Evolutionary conservation across 2,888 invertebrate genomes (phyloP).

Genomic region (Patella pellucida): DNA sequence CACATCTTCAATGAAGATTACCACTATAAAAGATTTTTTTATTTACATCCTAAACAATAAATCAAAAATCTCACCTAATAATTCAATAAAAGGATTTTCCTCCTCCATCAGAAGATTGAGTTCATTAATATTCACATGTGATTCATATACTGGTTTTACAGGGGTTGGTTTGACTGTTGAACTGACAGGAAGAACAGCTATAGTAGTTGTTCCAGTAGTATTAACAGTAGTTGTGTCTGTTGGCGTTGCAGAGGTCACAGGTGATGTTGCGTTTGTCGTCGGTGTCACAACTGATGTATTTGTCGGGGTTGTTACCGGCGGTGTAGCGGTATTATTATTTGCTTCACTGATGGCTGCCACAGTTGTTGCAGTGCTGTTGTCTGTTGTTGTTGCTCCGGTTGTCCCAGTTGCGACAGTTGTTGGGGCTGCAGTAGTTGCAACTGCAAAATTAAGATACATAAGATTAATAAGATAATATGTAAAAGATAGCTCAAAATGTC

Average conservation of each 20-base stretch:
- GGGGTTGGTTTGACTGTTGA: no score
- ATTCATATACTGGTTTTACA: no score
- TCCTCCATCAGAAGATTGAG: constrained; percentile 20
- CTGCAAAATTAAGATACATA: not conserved
- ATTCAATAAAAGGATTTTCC: constrained; percentile 14
- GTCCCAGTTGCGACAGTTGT: not conserved
- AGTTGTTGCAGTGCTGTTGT: not conserved
- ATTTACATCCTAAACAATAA: no score
- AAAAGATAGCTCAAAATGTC: no score
- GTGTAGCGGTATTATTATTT: not conserved
- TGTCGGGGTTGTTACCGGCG: constrained; percentile 13
- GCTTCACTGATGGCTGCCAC: not conserved
- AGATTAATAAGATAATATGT: no score
- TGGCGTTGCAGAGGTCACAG: not conserved
- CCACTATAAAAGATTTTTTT: no score
- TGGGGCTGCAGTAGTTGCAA: not conserved
- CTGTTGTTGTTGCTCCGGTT: not conserved
- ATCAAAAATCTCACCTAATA: constrained; percentile 6
- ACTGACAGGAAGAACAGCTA: not conserved
- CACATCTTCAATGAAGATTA: no score
- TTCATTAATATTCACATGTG: constrained; percentile 13
- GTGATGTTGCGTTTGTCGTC: not conserved
- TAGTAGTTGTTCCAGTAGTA: not conserved
- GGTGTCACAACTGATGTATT: not conserved
- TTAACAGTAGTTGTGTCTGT: not conserved